Evolutionary conservation across 2,888 invertebrate genomes (phyloP).

Genomic region (Drosophila subquinaria): DNA sequence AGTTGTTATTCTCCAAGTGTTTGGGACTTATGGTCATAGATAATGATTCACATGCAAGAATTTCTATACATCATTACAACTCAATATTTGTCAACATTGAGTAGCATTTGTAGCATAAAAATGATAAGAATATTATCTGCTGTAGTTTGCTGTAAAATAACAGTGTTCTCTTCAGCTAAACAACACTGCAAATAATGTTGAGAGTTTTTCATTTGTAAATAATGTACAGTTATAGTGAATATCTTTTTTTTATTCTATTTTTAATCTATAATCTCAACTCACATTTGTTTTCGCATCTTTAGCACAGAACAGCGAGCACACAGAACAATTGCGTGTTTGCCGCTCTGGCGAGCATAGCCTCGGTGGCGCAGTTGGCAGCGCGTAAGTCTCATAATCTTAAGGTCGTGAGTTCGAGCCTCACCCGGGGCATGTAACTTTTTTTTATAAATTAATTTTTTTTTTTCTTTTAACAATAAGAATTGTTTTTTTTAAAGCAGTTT

Average conservation of each 20-base stretch:
- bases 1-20: slow-evolving; percentile 15
- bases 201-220: neutral
- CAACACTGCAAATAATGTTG: neutral
- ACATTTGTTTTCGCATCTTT: neutral
- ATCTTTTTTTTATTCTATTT: neutral
- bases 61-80: neutral
- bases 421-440: slow-evolving; percentile 81
- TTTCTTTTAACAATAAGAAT: neutral
- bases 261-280: neutral
- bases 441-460: neutral
- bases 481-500: neutral
- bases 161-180: too few relatives aligned
- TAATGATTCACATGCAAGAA: slow-evolving; percentile 11
- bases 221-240: neutral
- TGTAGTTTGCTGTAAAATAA: too few relatives aligned
- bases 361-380: slow-evolving; percentile 86
- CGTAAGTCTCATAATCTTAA: slow-evolving; percentile 86
- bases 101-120: neutral
- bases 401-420: slow-evolving; percentile 85
- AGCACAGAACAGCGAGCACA: neutral
- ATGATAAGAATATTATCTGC: neutral
- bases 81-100: neutral
- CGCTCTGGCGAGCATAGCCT: slow-evolving; percentile 72
- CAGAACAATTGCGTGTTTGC: slow-evolving; percentile 48
- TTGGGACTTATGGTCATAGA: slow-evolving; percentile 8